phyloP scores from a whole-genome alignment of 2,113 vertebrate genomes.

The Lontra canadensis region DNA sequence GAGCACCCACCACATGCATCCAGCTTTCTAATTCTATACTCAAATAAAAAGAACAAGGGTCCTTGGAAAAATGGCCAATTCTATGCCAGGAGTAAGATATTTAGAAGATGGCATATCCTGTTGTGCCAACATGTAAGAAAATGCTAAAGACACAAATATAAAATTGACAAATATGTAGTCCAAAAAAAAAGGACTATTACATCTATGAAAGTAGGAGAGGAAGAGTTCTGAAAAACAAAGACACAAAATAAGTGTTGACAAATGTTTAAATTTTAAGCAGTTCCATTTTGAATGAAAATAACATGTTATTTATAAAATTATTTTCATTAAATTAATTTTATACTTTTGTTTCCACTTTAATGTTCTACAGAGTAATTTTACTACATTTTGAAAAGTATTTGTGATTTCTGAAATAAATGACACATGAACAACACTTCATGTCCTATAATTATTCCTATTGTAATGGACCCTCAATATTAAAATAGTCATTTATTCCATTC shows the following conservation, averaged over 20 bases:
- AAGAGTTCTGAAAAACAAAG: neutral
- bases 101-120: neutral
- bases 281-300: neutral
- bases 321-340: conserved; percentile 26
- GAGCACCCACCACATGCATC: neutral
- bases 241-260: neutral
- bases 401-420: conserved; percentile 36
- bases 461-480: neutral
- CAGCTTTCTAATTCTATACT: neutral
- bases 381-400: neutral
- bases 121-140: neutral
- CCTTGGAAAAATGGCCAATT: neutral
- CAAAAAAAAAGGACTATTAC: neutral
- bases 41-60: neutral
- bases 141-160: neutral
- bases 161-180: neutral
- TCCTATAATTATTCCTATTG: neutral
- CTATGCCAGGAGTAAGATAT: neutral
- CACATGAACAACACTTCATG: neutral
- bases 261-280: neutral
- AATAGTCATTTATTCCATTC: neutral
- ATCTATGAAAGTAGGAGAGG: neutral
- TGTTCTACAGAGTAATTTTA: conserved; percentile 39
- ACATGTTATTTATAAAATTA: neutral
- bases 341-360: conserved; percentile 14